Evolutionary conservation across 2,797 vertebrate genomes (phyloP).

Genomic region (Tenualosa thibaudeaui): DNA sequence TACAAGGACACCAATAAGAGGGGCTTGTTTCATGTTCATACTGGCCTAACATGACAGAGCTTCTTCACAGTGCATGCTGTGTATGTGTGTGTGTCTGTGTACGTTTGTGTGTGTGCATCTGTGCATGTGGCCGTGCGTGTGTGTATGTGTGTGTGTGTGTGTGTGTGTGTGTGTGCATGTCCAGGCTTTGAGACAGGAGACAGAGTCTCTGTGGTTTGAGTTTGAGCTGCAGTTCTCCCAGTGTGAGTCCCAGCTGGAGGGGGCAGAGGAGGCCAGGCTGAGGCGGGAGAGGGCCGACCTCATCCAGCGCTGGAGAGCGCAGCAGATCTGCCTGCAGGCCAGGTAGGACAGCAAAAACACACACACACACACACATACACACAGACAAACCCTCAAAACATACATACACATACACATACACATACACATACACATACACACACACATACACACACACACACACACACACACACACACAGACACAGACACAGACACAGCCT

Average conservation of each 20-base stretch:
- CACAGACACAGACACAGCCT: background rate
- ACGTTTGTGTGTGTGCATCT: background rate
- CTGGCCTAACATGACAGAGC: background rate
- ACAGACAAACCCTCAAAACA: background rate
- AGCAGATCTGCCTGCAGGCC: constrained; percentile 66
- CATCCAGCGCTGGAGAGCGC: constrained; percentile 62
- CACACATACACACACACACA: background rate
- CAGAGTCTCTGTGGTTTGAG: constrained; percentile 65
- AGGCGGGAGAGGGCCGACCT: constrained; percentile 59
- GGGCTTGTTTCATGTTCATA: background rate
- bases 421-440: background rate
- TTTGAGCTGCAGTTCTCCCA: constrained; percentile 65
- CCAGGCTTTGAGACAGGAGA: constrained; percentile 69
- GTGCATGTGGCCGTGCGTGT: background rate
- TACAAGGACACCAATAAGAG: background rate
- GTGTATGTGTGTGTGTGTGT: background rate
- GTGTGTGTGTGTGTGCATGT: constrained; percentile 34
- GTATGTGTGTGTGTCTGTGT: background rate
- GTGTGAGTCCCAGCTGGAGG: constrained; percentile 54
- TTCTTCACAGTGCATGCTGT: background rate
- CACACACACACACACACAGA: constrained; percentile 14
- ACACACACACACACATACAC: constrained; percentile 19
- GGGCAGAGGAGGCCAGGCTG: constrained; percentile 36
- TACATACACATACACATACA: background rate
- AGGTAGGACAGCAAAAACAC: constrained; percentile 62